Base-by-base conservation (phyloP, 1,140 invertebrate genomes). In the Conus ventricosus region DNA sequence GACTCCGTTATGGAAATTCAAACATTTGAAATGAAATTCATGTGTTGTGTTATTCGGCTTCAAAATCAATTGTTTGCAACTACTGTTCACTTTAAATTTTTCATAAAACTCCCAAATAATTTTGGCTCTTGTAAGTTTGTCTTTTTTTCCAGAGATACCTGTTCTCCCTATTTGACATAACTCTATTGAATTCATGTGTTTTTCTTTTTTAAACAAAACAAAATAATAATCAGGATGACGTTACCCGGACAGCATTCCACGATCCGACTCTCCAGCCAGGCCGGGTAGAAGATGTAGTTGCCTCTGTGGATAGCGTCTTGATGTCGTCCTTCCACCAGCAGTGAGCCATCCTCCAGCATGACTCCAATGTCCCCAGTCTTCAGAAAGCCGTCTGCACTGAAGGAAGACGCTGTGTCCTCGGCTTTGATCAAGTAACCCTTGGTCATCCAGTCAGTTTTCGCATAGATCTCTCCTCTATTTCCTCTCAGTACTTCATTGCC, bases 231-330 rank as follows among this genome's bases (percentile, higher is more conserved):
- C 60, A 13, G 60, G 10, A 63, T 63, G 2, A n/a, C 13, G 63
- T 85, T 20, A 71, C 67, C 67, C 20, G 4, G 67, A 23, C 67
- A 71, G 67, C 53, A 71, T 2, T 15, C 13, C 17, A 54, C 4
- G 54, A 87, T 87, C 5, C 75, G 75, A 51, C 39, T 54, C 71
- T 87, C 86, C 25, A 87, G 75, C 75, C 75, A 81, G 8, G 11
- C 53, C 6, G 86, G 86, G 86, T 87, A 87, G 78, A 87, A 60
- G 57, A 80, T 86, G 85, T 54, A 75, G 63, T 8, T 51, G 27
- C 85, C 85, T 75, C 60, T 55, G 13, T 27, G 20, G 54, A 87
- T 87, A 75, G 54, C 54, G 78, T 81, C 75, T 6, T 27, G 25
- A 0, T 27, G 20, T 6, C 86, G 51, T 17, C 86, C 86, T 60